Evolutionary conservation across 1,140 invertebrate genomes (phyloP).

Genomic region (Battus philenor): DNA sequence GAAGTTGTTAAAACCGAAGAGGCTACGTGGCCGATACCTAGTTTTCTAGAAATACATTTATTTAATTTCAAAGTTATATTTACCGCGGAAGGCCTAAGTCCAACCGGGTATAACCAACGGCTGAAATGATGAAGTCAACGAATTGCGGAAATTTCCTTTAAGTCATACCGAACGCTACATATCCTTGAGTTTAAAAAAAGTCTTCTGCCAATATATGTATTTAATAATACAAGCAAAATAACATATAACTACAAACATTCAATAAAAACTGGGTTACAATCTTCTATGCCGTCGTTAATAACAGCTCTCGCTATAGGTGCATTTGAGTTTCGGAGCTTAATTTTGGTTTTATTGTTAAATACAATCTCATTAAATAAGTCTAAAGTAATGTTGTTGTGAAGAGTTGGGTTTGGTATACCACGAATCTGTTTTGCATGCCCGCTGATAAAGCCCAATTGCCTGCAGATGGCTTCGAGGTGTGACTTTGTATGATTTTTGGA

Average conservation of each 20-base stretch:
- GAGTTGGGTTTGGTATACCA: constrained; percentile 20
- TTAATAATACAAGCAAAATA: no score
- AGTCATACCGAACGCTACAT: no score
- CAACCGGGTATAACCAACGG: no score
- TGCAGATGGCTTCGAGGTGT: constrained; percentile 55
- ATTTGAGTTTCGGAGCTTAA: constrained; percentile 52
- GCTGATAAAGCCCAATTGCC: constrained; percentile 50
- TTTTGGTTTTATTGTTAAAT: constrained; percentile 54
- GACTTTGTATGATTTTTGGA: constrained; percentile 48
- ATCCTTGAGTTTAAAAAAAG: no score
- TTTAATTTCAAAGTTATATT: no score
- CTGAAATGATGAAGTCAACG: no score
- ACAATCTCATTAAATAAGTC: constrained; percentile 46
- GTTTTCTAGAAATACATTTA: no score
- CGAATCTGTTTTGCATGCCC: constrained; percentile 60
- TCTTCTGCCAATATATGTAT: no score
- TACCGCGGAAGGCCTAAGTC: no score
- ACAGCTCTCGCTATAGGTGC: constrained; percentile 45
- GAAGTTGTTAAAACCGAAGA: no score
- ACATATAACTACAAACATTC: constrained; percentile 55
- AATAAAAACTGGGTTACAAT: constrained; percentile 61
- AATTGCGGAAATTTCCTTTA: no score
- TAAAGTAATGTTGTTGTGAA: constrained; percentile 41
- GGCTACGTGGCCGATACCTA: no score
- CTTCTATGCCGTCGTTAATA: constrained; percentile 27